Conservation (phyloP, 2,888 invertebrate genomes). For the Caenorhabditis sp. region DNA sequence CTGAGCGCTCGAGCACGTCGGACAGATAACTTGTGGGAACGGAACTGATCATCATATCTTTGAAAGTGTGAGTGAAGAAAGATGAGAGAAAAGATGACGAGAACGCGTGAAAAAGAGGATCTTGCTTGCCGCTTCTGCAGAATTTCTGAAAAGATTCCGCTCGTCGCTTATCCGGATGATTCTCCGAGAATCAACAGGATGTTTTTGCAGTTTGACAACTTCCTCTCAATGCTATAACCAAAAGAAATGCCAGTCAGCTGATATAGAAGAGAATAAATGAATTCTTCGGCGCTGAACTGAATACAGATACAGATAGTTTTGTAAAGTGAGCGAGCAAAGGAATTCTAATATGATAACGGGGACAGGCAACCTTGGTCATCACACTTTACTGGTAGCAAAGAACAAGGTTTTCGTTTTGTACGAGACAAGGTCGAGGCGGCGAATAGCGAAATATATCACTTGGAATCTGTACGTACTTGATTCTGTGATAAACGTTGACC, state of each 20-base stretch:
- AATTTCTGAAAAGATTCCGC: not conserved
- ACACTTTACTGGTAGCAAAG: slow-evolving; percentile 26
- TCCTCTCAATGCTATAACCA: not conserved
- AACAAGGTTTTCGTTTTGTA: slow-evolving; percentile 9
- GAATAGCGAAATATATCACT: not conserved
- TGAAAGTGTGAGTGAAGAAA: slow-evolving; percentile 14
- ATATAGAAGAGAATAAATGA: not conserved
- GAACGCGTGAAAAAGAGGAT: too few species aligned
- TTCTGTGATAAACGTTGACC: not conserved
- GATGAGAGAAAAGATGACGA: not conserved
- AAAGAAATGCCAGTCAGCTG: slow-evolving; percentile 14
- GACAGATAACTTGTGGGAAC: slow-evolving; percentile 19
- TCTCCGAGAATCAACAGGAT: slow-evolving; percentile 15
- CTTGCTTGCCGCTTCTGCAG: too few species aligned
- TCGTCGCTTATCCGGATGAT: not conserved
- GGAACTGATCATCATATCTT: slow-evolving; percentile 25
- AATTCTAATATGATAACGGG: slow-evolving; percentile 39
- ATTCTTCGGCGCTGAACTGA: not conserved
- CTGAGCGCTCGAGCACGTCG: slow-evolving; percentile 13
- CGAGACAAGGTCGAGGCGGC: not conserved
- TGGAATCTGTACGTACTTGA: not conserved
- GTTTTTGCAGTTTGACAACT: slow-evolving; percentile 6
- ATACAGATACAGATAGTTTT: not conserved
- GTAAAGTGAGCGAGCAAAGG: slow-evolving; percentile 5
- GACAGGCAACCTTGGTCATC: slow-evolving; percentile 33